Evolutionary conservation across 2,888 invertebrate genomes (phyloP).

Genomic region (Zaprionus bogoriensis): DNA sequence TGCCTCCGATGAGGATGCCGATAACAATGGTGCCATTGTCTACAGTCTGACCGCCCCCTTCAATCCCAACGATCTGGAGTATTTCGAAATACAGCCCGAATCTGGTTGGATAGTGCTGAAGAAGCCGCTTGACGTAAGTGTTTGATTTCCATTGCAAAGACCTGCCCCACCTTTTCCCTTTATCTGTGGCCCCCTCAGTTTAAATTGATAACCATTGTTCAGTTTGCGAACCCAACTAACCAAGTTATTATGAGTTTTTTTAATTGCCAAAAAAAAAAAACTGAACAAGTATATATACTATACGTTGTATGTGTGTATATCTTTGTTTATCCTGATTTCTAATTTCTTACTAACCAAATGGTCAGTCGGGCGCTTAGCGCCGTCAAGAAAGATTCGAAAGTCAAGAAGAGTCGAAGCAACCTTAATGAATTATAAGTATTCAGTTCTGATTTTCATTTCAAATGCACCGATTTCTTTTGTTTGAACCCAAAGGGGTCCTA

Average conservation of each 20-base stretch:
- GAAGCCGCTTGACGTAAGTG: slow-evolving; percentile 98
- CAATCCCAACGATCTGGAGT: slow-evolving; percentile 94
- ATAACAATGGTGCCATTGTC: slow-evolving; percentile 97
- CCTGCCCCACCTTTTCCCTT: not conserved
- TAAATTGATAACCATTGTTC: slow-evolving; percentile 20
- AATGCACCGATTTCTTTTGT: slow-evolving; percentile 68
- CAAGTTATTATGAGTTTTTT: slow-evolving; percentile 53
- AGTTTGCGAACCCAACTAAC: slow-evolving; percentile 66
- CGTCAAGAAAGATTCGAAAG: slow-evolving; percentile 2
- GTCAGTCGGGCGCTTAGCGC: slow-evolving; percentile 28
- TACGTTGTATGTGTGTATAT: too few species aligned
- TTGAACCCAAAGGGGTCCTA: slow-evolving; percentile 32
- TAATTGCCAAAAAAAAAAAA: slow-evolving; percentile 12
- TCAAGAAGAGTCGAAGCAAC: slow-evolving; percentile 10
- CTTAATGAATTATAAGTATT: slow-evolving; percentile 9
- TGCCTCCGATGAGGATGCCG: slow-evolving; percentile 98
- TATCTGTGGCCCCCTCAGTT: not conserved
- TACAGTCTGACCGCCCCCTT: slow-evolving; percentile 95
- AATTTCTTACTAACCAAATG: slow-evolving; percentile 57
- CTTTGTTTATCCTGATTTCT: slow-evolving; percentile 22
- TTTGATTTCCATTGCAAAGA: slow-evolving; percentile 69
- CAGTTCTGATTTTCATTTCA: slow-evolving; percentile 42
- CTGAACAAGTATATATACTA: not conserved
- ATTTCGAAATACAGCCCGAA: slow-evolving; percentile 98
- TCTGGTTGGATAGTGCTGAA: slow-evolving; percentile 98